Evolutionary conservation across 2,113 vertebrate genomes (phyloP), one percentile per base, ranked within the genome.

Genomic region (Coregonus clupeaformis): DNA sequence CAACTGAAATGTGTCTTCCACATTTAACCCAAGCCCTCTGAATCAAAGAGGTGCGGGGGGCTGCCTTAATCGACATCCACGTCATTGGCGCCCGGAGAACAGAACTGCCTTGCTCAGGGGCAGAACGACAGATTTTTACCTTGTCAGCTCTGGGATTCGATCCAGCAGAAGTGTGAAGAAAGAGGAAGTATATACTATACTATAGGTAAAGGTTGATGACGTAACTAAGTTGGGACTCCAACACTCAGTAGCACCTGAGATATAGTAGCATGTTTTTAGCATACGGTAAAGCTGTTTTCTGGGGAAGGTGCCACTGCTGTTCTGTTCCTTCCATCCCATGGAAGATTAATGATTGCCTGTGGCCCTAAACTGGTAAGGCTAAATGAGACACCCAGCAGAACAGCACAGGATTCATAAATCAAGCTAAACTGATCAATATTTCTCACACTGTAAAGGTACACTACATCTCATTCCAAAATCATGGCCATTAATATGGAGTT

Each of bases 361-460:
- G 89, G 88, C 85, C 90, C 88, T 71, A 75, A 80, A 71, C 75
- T 73, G 64, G 75, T 85, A 78, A 78, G 80, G 80, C 80, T 85
- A 85, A 85, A 80, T 73, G 77, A 90, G 89, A 90, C 86, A 85
- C 83, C 80, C 71, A 69, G 78, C 88, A 82, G 84, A 84, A 77
- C 85, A 83, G 85, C 82, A 84, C 82, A 73, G 74, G 82, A 83
- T 90, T 90, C 89, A 93, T 93, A 91, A 93, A 92, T 93, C 92
- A 91, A 89, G 85, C 84, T 89, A 91, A 91, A 92, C 84, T 81
- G 89, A 92, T 93, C 92, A 73, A 93, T 93, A 91, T 89, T 88
- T 89, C 81, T 77, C 73, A 78, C 81, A 90, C 87, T 88, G 80
- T 84, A 77, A 74, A 85, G 76, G 87, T 85, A 36, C 32, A 7